These are phyloP conservation scores for Pleuronectes platessa DNA, from an alignment of 2,113 vertebrate species.

Conservation along the genomic window DNA sequence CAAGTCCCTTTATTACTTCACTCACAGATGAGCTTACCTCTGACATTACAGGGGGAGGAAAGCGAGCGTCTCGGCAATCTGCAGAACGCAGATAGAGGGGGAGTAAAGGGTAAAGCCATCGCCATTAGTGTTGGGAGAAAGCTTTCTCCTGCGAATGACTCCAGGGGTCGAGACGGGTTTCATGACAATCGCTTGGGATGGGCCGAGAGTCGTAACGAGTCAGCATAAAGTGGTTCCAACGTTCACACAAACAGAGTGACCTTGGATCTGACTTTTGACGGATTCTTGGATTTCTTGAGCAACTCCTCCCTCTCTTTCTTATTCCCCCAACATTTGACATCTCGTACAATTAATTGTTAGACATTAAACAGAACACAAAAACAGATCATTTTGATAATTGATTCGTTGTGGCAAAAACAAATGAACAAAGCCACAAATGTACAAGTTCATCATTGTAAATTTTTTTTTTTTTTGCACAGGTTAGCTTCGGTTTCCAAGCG, in stretches of 20 bases:
- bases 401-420: background rate
- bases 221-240: no score
- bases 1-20: conserved; percentile 37
- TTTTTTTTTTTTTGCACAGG: background rate
- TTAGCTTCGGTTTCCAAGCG: conserved; percentile 15
- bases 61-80: conserved; percentile 20
- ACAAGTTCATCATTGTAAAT: background rate
- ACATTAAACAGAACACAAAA: background rate
- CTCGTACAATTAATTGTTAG: no score
- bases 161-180: conserved; percentile 11
- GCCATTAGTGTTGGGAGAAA: conserved; percentile 24
- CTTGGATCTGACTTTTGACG: no score
- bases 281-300: no score
- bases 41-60: conserved; percentile 41
- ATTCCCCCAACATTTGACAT: no score
- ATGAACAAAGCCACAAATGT: no score
- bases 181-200: background rate
- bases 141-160: conserved; percentile 28
- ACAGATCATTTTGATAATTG: background rate
- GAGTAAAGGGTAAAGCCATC: conserved; percentile 59
- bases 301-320: no score
- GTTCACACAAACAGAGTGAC: no score
- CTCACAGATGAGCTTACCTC: conserved; percentile 35
- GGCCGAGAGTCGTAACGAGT: background rate
- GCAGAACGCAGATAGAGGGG: conserved; percentile 12